Percentiles rank a stretch among this genome's conserved stretches.
Evolutionary conservation across 2,113 vertebrate genomes (phyloP).

Genomic region (Pituophis catenifer): DNA sequence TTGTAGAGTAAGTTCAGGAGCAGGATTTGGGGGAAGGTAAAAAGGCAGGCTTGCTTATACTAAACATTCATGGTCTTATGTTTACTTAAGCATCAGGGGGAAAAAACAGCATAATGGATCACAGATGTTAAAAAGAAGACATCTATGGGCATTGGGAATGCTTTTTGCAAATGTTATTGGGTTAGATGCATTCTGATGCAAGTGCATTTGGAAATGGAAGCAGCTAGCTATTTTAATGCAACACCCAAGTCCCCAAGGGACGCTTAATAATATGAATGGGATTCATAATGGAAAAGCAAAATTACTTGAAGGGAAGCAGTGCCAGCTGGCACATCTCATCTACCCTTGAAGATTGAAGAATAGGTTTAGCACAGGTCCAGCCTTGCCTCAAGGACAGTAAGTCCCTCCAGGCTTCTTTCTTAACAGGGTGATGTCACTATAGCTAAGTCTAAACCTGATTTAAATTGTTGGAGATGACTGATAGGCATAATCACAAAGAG

Average conservation of each 20-base stretch:
- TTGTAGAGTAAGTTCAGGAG: background rate
- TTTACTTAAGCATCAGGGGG: constrained; percentile 59
- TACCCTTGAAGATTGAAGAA: background rate
- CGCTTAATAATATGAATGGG: background rate
- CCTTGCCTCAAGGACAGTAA: constrained; percentile 21
- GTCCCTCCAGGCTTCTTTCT: background rate
- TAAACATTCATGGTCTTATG: constrained; percentile 58
- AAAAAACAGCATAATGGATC: constrained; percentile 54
- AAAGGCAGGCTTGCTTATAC: constrained; percentile 19
- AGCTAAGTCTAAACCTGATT: constrained; percentile 49
- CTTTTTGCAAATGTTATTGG: constrained; percentile 37
- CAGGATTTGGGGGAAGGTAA: background rate
- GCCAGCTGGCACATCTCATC: background rate
- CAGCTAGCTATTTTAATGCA: constrained; percentile 4
- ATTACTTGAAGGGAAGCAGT: background rate
- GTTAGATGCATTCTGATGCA: constrained; percentile 17
- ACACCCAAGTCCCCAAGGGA: constrained; percentile 7
- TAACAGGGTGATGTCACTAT: constrained; percentile 34
- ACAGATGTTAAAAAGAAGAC: constrained; percentile 45
- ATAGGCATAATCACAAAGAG: constrained; percentile 37
- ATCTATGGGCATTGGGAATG: constrained; percentile 34
- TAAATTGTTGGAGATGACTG: constrained; percentile 46
- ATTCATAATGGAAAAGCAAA: constrained; percentile 14
- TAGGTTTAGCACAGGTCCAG: constrained; percentile 25
- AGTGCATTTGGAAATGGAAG: constrained; percentile 19